These are phyloP conservation scores for Ifrita kowaldi DNA, from an alignment of 2,113 vertebrate genomes.

Conservation along the genomic window DNA sequence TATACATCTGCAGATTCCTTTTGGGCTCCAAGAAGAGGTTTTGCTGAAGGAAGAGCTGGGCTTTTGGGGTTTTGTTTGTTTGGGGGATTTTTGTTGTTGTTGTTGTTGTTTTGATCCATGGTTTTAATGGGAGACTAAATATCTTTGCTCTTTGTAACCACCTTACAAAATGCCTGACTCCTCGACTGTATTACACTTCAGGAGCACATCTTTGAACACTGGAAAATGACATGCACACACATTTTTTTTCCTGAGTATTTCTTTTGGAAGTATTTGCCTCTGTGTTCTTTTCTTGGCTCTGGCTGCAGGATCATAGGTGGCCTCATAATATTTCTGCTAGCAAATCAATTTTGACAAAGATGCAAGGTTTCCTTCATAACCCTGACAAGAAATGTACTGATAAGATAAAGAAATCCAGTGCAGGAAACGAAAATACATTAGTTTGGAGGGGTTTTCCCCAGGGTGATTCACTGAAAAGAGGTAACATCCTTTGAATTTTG, in stretches of 20 bases:
- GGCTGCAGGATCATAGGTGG: background rate
- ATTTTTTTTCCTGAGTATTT: background rate
- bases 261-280: background rate
- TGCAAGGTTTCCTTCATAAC: background rate
- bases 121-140: background rate
- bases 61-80: background rate
- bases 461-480: background rate
- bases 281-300: background rate
- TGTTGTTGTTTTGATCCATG: background rate
- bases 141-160: background rate
- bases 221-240: background rate
- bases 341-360: background rate
- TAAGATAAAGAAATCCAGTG: conserved; percentile 9
- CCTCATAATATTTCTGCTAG: background rate
- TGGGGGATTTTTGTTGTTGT: background rate
- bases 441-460: conserved; percentile 10
- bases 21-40: background rate
- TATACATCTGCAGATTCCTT: conserved; percentile 57
- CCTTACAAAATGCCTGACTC: background rate
- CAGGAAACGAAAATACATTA: background rate
- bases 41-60: background rate
- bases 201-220: background rate
- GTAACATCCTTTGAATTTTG: background rate
- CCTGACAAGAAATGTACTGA: background rate
- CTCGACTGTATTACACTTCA: background rate